phyloP scores from a whole-genome alignment of 2,113 vertebrate genomes.

The Bubo bubo region DNA sequence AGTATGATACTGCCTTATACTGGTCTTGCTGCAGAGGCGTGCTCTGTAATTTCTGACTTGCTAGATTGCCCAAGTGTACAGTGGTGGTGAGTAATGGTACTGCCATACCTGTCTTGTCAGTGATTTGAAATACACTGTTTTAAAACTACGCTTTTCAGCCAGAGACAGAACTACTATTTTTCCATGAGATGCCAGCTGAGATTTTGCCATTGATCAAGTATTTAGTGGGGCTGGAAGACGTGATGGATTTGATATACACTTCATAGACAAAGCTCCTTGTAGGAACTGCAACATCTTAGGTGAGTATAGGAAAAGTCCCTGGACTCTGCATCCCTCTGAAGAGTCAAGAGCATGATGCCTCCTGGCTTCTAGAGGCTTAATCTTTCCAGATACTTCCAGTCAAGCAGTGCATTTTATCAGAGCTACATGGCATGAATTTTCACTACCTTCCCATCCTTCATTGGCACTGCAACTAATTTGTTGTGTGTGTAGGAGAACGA shows the following conservation, averaged over 20 bases:
- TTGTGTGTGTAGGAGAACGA: not conserved
- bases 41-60: not conserved
- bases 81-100: not conserved
- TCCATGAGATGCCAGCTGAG: not conserved
- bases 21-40: not conserved
- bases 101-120: not conserved
- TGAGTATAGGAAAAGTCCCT: not conserved
- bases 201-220: not conserved
- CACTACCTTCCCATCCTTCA: not conserved
- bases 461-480: not conserved
- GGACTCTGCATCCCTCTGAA: not conserved
- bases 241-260: not conserved
- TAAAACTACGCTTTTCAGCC: not conserved
- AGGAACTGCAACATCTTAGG: not conserved
- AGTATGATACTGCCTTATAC: not conserved
- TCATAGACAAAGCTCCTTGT: not conserved
- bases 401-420: not conserved
- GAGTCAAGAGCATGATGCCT: not conserved
- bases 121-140: not conserved
- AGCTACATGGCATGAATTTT: not conserved
- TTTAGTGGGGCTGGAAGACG: not conserved
- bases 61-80: not conserved
- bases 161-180: not conserved
- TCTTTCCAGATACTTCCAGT: not conserved
- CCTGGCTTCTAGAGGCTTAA: not conserved